These are phyloP conservation scores for Corythaeola cristata DNA, from an alignment of 2,113 vertebrate genomes.

Conservation along the genomic window DNA sequence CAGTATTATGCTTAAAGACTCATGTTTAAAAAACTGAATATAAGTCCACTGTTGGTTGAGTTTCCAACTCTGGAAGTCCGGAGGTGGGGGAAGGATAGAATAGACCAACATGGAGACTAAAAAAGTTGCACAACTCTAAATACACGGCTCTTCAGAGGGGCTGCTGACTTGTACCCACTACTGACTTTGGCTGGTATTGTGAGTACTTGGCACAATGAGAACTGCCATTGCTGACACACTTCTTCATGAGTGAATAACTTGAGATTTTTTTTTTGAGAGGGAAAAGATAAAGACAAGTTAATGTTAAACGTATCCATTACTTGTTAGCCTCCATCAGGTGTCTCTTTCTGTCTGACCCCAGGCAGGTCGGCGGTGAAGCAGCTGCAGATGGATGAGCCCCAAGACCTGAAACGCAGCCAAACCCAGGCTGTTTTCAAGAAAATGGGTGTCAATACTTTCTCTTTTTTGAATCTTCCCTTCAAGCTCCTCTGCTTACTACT, in stretches of 20 bases:
- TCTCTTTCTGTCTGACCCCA: not conserved
- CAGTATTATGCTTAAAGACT: not conserved
- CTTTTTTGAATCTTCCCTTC: not conserved
- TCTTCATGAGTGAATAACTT: not conserved
- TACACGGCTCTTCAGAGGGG: not conserved
- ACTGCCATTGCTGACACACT: not conserved
- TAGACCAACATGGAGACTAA: not conserved
- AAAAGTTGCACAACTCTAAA: not conserved
- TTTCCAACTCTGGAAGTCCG: not conserved
- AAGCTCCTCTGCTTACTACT: not conserved
- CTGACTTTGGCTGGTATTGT: not conserved
- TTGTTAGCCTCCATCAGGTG: not conserved
- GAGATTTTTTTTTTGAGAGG: fast-evolving
- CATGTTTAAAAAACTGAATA: not conserved
- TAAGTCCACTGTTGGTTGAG: not conserved
- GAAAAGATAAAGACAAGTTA: not conserved
- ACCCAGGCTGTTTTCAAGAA: not conserved
- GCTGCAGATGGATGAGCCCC: not conserved
- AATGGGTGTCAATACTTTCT: not conserved
- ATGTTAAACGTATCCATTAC: not conserved
- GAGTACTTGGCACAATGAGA: not conserved
- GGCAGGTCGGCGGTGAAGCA: not conserved
- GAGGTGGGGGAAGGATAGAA: fast-evolving
- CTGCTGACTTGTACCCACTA: not conserved
- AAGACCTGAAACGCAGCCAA: not conserved